Conservation (phyloP, 2,888 invertebrate genomes). For the Fragum whitleyi region DNA sequence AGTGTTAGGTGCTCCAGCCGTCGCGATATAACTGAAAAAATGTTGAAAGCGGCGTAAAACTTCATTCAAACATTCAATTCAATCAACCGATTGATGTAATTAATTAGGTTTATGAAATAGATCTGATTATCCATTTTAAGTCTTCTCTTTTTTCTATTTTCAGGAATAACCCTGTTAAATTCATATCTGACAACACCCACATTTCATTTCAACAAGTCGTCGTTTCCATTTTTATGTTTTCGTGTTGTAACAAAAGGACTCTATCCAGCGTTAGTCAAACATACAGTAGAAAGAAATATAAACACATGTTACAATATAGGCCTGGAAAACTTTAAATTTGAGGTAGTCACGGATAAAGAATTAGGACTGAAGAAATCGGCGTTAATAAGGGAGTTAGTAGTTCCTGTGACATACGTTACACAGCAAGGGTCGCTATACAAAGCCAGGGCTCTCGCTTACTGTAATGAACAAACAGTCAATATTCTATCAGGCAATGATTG, state of each 20-base stretch:
- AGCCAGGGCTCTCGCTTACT: slow-evolving; percentile 67
- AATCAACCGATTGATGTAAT: no score
- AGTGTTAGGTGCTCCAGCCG: no score
- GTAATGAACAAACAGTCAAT: slow-evolving; percentile 63
- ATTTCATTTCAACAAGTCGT: slow-evolving; percentile 43
- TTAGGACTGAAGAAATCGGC: slow-evolving; percentile 58
- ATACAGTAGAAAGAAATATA: slow-evolving; percentile 62
- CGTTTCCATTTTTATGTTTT: slow-evolving; percentile 68
- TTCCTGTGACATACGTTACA: slow-evolving; percentile 61
- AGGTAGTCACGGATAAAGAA: slow-evolving; percentile 67
- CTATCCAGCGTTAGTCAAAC: slow-evolving; percentile 62
- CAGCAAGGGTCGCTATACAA: slow-evolving; percentile 61
- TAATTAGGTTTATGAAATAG: no score
- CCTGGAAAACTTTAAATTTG: slow-evolving; percentile 67
- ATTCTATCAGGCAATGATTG: slow-evolving; percentile 61
- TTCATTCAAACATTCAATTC: no score
- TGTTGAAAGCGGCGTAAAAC: no score
- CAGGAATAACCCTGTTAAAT: slow-evolving; percentile 64
- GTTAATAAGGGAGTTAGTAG: slow-evolving; percentile 59
- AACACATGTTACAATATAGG: slow-evolving; percentile 63
- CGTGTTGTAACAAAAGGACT: slow-evolving; percentile 66
- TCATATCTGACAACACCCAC: slow-evolving; percentile 54
- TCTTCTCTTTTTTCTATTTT: slow-evolving; percentile 19
- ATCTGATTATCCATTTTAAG: no score
- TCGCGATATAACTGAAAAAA: no score